Evolutionary conservation across 2,113 vertebrate species (phyloP).

Genomic region (Channa maculata): DNA sequence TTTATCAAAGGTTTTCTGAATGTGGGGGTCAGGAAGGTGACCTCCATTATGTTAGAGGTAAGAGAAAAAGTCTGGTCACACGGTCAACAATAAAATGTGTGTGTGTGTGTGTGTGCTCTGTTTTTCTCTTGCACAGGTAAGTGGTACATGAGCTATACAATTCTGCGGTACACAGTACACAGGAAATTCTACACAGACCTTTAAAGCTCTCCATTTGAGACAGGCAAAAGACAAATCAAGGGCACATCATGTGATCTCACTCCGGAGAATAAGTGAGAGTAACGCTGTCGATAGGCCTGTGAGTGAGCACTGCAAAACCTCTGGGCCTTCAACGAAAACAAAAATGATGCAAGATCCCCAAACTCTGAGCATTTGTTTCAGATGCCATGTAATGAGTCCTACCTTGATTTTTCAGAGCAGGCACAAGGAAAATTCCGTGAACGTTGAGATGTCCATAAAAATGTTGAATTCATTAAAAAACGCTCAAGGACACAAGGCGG

Average conservation of each 20-base stretch:
- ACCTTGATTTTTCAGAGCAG: conserved; percentile 62
- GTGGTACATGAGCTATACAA: background rate
- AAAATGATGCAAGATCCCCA: background rate
- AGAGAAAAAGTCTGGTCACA: no score
- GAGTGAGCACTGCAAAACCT: background rate
- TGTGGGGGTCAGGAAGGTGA: no score
- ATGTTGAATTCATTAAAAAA: background rate
- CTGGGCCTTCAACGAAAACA: background rate
- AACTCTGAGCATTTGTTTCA: background rate
- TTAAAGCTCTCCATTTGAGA: conserved; percentile 1
- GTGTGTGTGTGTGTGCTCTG: background rate
- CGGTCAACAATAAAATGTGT: background rate
- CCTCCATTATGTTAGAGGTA: no score
- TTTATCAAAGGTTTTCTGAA: no score
- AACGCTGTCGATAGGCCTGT: background rate
- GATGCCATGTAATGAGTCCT: conserved; percentile 35
- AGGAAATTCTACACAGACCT: background rate
- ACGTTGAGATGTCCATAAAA: background rate
- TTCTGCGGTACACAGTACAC: background rate
- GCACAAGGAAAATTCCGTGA: conserved; percentile 33
- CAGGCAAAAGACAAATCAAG: conserved; percentile 1
- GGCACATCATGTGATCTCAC: background rate
- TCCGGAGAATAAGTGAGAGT: background rate
- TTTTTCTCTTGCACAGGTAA: background rate
- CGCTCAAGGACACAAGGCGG: conserved; percentile 7